Evolutionary conservation across 1,140 invertebrate genomes (phyloP).

Genomic region (Meteorus sp.): DNA sequence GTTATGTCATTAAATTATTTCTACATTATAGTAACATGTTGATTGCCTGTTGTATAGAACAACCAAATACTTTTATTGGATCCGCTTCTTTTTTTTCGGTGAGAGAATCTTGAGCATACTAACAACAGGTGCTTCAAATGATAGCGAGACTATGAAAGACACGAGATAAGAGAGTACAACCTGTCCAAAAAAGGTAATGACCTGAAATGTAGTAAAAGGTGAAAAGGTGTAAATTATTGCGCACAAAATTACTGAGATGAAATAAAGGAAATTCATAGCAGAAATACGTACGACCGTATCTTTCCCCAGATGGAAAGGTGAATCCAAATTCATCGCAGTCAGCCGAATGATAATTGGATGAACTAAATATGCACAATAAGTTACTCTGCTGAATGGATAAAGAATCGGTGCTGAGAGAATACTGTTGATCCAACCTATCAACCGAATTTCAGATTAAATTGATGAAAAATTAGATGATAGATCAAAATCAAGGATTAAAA

Average conservation of each 20-base stretch:
- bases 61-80: slow-evolving; percentile 38
- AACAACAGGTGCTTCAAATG: slow-evolving; percentile 81
- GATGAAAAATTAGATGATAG: too few relatives aligned
- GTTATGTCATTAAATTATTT: not conserved
- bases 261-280: too few relatives aligned
- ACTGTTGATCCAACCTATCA: slow-evolving; percentile 69
- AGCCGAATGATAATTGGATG: slow-evolving; percentile 78
- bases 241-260: too few relatives aligned
- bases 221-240: too few relatives aligned
- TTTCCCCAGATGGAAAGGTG: slow-evolving; percentile 76
- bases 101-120: slow-evolving; percentile 81
- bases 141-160: slow-evolving; percentile 76
- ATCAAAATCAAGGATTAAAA: too few relatives aligned
- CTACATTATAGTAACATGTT: too few relatives aligned
- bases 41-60: too few relatives aligned
- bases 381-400: slow-evolving; percentile 81
- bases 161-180: slow-evolving; percentile 74
- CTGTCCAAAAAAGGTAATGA: slow-evolving; percentile 76
- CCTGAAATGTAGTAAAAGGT: too few relatives aligned
- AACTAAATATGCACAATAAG: slow-evolving; percentile 81
- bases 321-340: slow-evolving; percentile 75
- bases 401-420: slow-evolving; percentile 75
- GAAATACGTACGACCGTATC: slow-evolving; percentile 73
- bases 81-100: slow-evolving; percentile 65
- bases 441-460: slow-evolving; percentile 17